Evolutionary conservation across 2,888 invertebrate genomes (phyloP), one percentile per base, ranked within the genome.

Genomic region (Philereme vetulata): DNA sequence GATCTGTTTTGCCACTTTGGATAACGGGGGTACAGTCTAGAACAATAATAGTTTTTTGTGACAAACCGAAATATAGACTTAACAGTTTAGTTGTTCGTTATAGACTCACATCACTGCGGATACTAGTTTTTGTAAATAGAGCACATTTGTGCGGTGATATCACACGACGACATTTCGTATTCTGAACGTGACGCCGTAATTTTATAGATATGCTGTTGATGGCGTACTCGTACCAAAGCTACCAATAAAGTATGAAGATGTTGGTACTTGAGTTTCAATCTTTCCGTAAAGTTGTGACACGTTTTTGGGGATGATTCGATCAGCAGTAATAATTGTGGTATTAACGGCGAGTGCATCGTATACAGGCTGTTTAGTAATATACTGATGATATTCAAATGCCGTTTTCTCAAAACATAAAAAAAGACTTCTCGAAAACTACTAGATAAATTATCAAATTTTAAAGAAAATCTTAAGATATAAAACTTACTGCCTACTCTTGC

Each of bases 271-370:
- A 10, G 6, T 44, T 21, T 21, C 21, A 6, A 3, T 44, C 21
- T 6, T 11, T 21, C n/a, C 8, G 21, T 44, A n/a, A 42, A 9
- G 4, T 10, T 42, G 42, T 10, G 5, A 42, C 10, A 21, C 49
- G 38, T 38, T 38, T 38, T 49, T 2, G 38, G 36, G 49, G 38
- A 38, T 49, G 38, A 38, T 21, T 49, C 38, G 36, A 49, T 49
- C 49, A 49, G 48, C 10, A 10, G 36, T 4, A 40, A 36, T 8
- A 3, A 8, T 7, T 7, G 7, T 36, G 5, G 42, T 4, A 42
- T 42, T 42, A 42, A 4, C n/a, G n/a, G n/a, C n/a, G n/a, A n/a
- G n/a, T 10, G n/a, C 10, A 10, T 10, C 36, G 8, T 3, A 36
- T 10, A n/a, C n/a, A n/a, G n/a, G n/a, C n/a, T n/a, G n/a, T n/a